Base-by-base conservation (phyloP, 2,888 invertebrate species). In the Ormyrus labotus region DNA sequence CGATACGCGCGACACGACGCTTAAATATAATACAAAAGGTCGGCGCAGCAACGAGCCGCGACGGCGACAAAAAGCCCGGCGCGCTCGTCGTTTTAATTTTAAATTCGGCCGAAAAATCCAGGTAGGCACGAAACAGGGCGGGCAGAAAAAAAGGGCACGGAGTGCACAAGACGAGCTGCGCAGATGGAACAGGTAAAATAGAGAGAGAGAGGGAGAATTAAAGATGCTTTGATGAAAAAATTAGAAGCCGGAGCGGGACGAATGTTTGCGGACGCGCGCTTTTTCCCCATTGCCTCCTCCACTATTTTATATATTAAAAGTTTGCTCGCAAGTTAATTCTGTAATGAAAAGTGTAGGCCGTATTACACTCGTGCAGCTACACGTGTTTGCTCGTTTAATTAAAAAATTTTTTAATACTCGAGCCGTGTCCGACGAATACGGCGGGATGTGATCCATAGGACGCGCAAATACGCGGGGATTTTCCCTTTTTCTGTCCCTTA, bases 61-160 rank as follows among this genome's bases (percentile, higher is more conserved):
- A 45, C 73, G 73, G 13, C 58, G 74, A 74, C 51, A 69, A 74
- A 79, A 64, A 64, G 13, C 60, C 13, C 10, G 19, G 6, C 68
- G 48, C 0, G n/a, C 58, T 58, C 65, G 11, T 69, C 75, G 76
- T 71, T 80, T 80, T 58, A 80, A 80, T 80, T 80, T 79, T 57
- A 80, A 80, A 80, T 80, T 63, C 80, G 51, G 57, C 72, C 68
- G n/a, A 9, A 80, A 80, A 80, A 80, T 61, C 34, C 51, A 63
- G 57, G 71, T 68, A 53, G 64, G 73, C 58, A 64, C 6, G 34
- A 58, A 65, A 10, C 53, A 65, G 60, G 19, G 19, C 48, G 51
- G 5, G 10, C 5, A 7, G 58, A 63, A 65, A 51, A 5, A 48
- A 60, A 53, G 53, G 63, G 65, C 55, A 3, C 11, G 19, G 19